Conservation (phyloP, 2,113 vertebrate genomes). For the Haplochromis burtoni region DNA sequence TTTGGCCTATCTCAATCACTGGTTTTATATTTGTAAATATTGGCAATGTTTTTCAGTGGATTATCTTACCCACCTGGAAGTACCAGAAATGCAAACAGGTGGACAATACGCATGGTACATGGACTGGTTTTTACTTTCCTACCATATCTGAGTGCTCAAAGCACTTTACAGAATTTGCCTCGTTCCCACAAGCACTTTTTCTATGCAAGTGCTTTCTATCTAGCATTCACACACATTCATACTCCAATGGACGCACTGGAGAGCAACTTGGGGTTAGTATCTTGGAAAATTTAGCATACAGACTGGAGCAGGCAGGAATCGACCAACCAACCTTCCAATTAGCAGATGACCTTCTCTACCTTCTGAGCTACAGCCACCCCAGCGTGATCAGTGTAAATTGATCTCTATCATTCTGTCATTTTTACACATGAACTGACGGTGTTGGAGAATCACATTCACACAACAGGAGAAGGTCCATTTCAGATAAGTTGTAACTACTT, state of each 20-base stretch:
- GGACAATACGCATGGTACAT: background rate
- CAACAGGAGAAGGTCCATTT: background rate
- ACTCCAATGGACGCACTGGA: background rate
- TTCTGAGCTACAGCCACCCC: background rate
- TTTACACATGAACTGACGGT: background rate
- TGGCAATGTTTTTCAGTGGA: background rate
- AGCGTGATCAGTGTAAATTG: background rate
- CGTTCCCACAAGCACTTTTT: background rate
- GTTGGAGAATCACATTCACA: background rate
- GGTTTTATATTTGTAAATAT: background rate
- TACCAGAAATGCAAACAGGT: background rate
- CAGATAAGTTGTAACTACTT: background rate
- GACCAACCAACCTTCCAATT: background rate
- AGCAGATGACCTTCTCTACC: background rate
- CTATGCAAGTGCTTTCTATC: background rate
- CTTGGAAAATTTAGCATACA: background rate
- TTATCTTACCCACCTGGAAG: background rate
- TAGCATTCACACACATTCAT: background rate
- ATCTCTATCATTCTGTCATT: background rate
- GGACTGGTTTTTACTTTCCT: background rate
- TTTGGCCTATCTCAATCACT: background rate
- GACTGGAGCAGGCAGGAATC: background rate
- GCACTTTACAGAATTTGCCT: background rate
- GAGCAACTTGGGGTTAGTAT: background rate
- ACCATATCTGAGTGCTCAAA: background rate